Evolutionary conservation across 2,888 invertebrate species (phyloP).

Genomic region (Oligia fasciuncula): DNA sequence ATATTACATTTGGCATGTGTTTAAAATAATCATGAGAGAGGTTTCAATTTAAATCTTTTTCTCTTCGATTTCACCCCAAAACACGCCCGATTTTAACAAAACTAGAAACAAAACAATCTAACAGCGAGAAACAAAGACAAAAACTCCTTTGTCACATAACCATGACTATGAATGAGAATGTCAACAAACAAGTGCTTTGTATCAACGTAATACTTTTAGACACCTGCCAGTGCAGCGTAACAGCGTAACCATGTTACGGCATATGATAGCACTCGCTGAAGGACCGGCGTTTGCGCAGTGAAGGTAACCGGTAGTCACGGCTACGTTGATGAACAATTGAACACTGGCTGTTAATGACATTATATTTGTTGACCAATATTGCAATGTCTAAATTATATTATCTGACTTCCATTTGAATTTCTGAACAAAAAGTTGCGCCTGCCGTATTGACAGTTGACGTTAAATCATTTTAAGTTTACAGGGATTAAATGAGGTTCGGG

Average conservation of each 20-base stretch:
- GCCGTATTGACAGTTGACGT: background rate
- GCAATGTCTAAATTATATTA: no score
- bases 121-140: background rate
- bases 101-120: background rate
- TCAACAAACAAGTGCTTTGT: conserved; percentile 16
- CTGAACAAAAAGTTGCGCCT: background rate
- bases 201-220: conserved; percentile 31
- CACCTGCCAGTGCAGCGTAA: conserved; percentile 9
- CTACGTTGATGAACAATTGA: conserved; percentile 4
- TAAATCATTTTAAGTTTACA: background rate
- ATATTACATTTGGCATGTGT: background rate
- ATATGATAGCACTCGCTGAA: conserved; percentile 13
- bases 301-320: conserved; percentile 30
- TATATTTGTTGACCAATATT: background rate
- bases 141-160: conserved; percentile 5
- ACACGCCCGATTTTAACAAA: background rate
- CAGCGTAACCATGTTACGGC: conserved; percentile 30
- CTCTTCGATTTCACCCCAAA: background rate
- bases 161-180: conserved; percentile 28
- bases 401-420: background rate
- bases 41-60: background rate
- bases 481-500: background rate
- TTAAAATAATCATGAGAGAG: background rate
- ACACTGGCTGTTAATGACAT: background rate
- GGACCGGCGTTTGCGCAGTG: conserved; percentile 15